These are phyloP conservation scores for Semicossyphus pulcher DNA, from an alignment of 2,113 vertebrate genomes.

Conservation along the genomic window DNA sequence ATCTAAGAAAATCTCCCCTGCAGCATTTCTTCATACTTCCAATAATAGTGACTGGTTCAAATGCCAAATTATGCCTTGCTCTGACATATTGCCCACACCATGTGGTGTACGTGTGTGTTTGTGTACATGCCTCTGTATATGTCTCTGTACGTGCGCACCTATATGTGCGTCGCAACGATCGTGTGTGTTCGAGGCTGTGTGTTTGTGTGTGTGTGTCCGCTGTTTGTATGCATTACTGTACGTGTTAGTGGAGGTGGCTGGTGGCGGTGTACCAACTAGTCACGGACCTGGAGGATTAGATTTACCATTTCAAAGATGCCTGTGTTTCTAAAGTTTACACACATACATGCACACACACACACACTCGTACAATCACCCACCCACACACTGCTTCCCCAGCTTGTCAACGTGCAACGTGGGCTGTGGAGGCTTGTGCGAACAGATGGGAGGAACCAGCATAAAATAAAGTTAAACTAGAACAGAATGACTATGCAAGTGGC, in stretches of 20 bases:
- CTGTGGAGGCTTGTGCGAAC: slow-evolving; percentile 83
- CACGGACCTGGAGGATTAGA: slow-evolving; percentile 81
- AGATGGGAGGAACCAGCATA: slow-evolving; percentile 87
- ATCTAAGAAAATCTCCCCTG: slow-evolving; percentile 75
- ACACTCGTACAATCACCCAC: slow-evolving; percentile 78
- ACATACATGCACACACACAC: slow-evolving; percentile 59
- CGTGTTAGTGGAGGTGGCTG: slow-evolving; percentile 79
- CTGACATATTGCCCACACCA: slow-evolving; percentile 85
- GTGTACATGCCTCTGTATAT: slow-evolving; percentile 58
- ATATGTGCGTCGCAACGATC: slow-evolving; percentile 29
- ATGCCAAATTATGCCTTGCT: slow-evolving; percentile 84
- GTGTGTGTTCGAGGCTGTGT: slow-evolving; percentile 33
- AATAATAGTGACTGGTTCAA: slow-evolving; percentile 84
- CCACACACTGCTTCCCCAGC: slow-evolving; percentile 83
- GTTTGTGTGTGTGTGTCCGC: slow-evolving; percentile 18
- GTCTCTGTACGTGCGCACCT: slow-evolving; percentile 24
- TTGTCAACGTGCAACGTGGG: slow-evolving; percentile 85
- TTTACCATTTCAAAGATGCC: slow-evolving; percentile 86
- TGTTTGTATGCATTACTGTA: slow-evolving; percentile 76
- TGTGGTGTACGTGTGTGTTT: slow-evolving; percentile 71
- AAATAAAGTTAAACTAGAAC: slow-evolving; percentile 92
- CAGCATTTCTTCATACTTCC: slow-evolving; percentile 77
- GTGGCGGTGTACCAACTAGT: slow-evolving; percentile 82
- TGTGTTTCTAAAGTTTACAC: slow-evolving; percentile 84
- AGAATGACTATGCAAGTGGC: slow-evolving; percentile 90